Base-by-base conservation (phyloP, 1,140 invertebrate genomes). In the Linepithema humile region DNA sequence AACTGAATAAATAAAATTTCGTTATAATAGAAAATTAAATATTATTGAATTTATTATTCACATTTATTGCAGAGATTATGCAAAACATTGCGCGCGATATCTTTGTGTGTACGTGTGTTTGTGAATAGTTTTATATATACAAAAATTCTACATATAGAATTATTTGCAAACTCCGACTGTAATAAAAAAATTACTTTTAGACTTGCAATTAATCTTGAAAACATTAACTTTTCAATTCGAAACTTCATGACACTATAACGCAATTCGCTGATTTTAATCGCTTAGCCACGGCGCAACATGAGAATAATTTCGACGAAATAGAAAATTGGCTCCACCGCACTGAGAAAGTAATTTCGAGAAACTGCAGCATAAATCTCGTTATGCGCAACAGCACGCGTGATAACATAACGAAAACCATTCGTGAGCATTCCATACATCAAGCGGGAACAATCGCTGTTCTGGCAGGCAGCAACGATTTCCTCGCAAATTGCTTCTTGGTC, bases 401-500 rank as follows among this genome's bases (percentile, higher is more conserved):
- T 88, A 88, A 88, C 85, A 82, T 40, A 75, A 73, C 70, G 85
- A 88, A 88, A 85, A 82, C 50, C 72, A 88, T 88, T 84, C 78
- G 57, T 80, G 86, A 88, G 50, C 64, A 59, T 53, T 43, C 74
- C 82, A 72, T 86, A 88, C 75, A 32, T 55, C 86, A 74, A 82
- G 45, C 87, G 84, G 83, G 83, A 88, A 88, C 87, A 88, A 88
- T 88, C 87, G 87, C 48, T 70, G 48, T 59, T 40, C 59, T 64
- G 50, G 50, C 75, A 84, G 83, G 69, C 82, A 85, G 77, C 89
- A 85, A 83, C 85, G 85, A 89, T 91, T 91, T 88, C 83, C 83
- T 89, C 85, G 85, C 89, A 91, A 91, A 92, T 92, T 91, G 89
- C 89, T 86, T 90, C 88, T 85, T 70, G 86, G 45, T 78, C 75